phyloP scores from a whole-genome alignment of 2,888 invertebrate species.

The Vesta saturnalis region DNA sequence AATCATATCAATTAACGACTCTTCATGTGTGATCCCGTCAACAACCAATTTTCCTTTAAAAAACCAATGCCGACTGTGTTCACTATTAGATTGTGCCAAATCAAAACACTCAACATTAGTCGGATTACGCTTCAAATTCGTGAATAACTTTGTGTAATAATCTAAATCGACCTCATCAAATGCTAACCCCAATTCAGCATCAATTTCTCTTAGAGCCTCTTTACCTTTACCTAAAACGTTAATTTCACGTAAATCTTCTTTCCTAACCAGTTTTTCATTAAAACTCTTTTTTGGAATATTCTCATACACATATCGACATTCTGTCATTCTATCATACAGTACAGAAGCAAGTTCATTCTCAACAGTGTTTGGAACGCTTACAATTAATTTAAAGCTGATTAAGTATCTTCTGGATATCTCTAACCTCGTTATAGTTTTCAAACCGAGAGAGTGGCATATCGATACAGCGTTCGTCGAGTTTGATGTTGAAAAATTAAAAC shows the following conservation, averaged over 20 bases:
- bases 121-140: slow-evolving; percentile 86
- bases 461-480: slow-evolving; percentile 97
- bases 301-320: slow-evolving; percentile 80
- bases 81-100: slow-evolving; percentile 97
- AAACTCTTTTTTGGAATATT: slow-evolving; percentile 74
- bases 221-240: slow-evolving; percentile 83
- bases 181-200: slow-evolving; percentile 74
- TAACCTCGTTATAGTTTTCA: slow-evolving; percentile 78
- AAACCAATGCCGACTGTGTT: slow-evolving; percentile 99
- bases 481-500: slow-evolving; percentile 94
- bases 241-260: slow-evolving; percentile 83
- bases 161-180: slow-evolving; percentile 94
- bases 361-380: slow-evolving; percentile 58
- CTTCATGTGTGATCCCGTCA: slow-evolving; percentile 80
- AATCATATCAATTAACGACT: slow-evolving; percentile 92
- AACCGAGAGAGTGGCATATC: slow-evolving; percentile 87
- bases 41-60: slow-evolving; percentile 91
- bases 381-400: slow-evolving; percentile 63
- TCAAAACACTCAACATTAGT: slow-evolving; percentile 98
- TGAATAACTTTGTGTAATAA: slow-evolving; percentile 89
- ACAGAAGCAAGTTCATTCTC: slow-evolving; percentile 66
- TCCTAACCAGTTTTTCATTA: slow-evolving; percentile 71
- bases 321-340: slow-evolving; percentile 94
- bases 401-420: slow-evolving; percentile 86
- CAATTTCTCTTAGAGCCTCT: slow-evolving; percentile 80